A percentile compares a stretch with the other conserved stretches of the same genome.
These are phyloP conservation scores for Sialia sialis DNA, from an alignment of 2,113 vertebrate species.

Conservation along the genomic window DNA sequence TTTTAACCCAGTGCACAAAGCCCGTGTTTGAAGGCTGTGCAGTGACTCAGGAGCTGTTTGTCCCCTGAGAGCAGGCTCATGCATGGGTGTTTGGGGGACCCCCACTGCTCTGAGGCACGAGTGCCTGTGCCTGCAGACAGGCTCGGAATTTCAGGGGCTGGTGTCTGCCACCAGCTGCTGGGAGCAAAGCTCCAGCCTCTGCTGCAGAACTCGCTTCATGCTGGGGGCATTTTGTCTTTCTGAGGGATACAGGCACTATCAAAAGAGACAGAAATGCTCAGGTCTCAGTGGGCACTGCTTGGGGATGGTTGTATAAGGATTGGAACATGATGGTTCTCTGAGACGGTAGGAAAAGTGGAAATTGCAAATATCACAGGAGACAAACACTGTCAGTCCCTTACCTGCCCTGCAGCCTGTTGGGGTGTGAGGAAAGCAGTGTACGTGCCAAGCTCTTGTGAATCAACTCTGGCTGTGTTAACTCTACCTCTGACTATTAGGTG, in stretches of 20 bases:
- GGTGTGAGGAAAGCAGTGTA: not conserved
- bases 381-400: not conserved
- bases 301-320: not conserved
- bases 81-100: not conserved
- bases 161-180: not conserved
- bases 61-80: not conserved
- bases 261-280: not conserved
- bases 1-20: not conserved
- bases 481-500: not conserved
- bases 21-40: not conserved
- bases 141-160: not conserved
- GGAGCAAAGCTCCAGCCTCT: not conserved
- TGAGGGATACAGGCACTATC: not conserved
- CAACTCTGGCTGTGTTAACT: not conserved
- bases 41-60: not conserved
- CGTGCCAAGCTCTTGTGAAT: not conserved
- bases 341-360: not conserved
- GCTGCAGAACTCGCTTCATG: not conserved
- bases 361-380: not conserved
- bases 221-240: not conserved
- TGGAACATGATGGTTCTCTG: not conserved
- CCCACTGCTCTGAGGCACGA: not conserved
- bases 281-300: not conserved
- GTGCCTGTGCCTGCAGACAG: not conserved
- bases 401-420: not conserved